Evolutionary conservation across 1,140 invertebrate species (phyloP), one percentile per base, ranked within the genome.

Genomic region (Cydia fagiglandana): DNA sequence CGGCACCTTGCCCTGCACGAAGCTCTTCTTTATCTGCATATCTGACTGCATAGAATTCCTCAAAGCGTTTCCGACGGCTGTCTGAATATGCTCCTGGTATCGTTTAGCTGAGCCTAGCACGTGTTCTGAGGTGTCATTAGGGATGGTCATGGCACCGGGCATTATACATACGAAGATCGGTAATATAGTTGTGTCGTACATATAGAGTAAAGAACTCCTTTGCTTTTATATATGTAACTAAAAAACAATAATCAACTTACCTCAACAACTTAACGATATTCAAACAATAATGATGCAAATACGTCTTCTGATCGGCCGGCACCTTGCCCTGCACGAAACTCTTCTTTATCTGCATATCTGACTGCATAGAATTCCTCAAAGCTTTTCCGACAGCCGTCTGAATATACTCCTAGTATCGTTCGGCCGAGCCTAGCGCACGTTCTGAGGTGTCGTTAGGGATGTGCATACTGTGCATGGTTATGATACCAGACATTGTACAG

Each of bases 241-340:
- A 41, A 41, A 1, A 41, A 41, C 7, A 64, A 74, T 30, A 30
- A 20, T 77, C 20, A 77, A 78, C 81, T 84, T 70, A 93, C 92
- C 91, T 91, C 73, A 93, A 81, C 64, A 93, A 79, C 73, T 89
- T 93, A 24, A 91, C 85, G 73, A 92, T 88, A 79, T 93, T 93
- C 75, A 91, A 78, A 74, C 92, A 93, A 76, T 81, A 91, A 76
- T 90, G 79, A 86, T 93, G 90, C 77, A 93, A 75, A 77, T 90
- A 93, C 3, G 91, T 93, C 75, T 91, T 90, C 78, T 84, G 79
- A 3, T 87, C 85, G 1, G 80, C 75, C 0, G 78, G 38, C 34
- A 83, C 75, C 3, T 50, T 78, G 5, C 81, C 85, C 30, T 89
- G 85, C n/a, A 90, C 79, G 45, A 89, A 91, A 50, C 78, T 84